These are phyloP conservation scores for Isotomurus palustris DNA, from an alignment of 2,888 invertebrate genomes.

Conservation along the genomic window DNA sequence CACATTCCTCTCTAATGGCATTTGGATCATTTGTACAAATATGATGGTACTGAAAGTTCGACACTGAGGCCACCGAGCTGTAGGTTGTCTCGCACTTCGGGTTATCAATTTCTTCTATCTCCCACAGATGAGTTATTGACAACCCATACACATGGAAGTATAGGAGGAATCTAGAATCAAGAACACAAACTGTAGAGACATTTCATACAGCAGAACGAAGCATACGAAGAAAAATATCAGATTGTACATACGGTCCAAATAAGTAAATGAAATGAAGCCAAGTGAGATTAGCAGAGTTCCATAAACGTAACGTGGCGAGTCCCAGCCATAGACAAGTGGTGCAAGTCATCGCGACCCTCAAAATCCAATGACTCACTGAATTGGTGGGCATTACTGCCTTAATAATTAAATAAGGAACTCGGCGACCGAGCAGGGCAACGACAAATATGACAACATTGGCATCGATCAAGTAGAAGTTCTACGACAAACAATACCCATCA, in stretches of 20 bases:
- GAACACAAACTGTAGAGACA: neutral
- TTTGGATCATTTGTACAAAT: conserved; percentile 37
- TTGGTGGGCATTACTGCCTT: conserved; percentile 53
- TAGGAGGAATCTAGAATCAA: conserved; percentile 20
- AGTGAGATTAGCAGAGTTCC: conserved; percentile 23
- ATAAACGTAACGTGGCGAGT: conserved; percentile 29
- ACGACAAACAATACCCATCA: conserved; percentile 52
- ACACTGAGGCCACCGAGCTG: conserved; percentile 10
- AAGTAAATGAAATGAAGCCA: conserved; percentile 36
- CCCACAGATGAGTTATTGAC: conserved; percentile 30
- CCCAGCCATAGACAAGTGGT: conserved; percentile 29
- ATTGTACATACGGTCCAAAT: conserved; percentile 41
- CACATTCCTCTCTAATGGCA: conserved; percentile 66
- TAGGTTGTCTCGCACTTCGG: conserved; percentile 18
- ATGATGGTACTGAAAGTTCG: conserved; percentile 30
- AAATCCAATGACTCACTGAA: conserved; percentile 49
- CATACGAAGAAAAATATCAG: too few relatives aligned
- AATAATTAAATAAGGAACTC: conserved; percentile 66
- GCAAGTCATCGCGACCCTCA: conserved; percentile 34
- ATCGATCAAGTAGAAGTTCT: conserved; percentile 95
- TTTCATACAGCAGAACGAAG: neutral
- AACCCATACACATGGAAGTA: conserved; percentile 41
- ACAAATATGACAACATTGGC: conserved; percentile 80
- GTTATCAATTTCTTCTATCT: conserved; percentile 36
- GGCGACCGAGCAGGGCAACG: conserved; percentile 69